A percentile compares a stretch with the other conserved stretches of the same genome.
Evolutionary conservation across 2,797 vertebrate genomes (phyloP).

Genomic region (Falco columbarius): DNA sequence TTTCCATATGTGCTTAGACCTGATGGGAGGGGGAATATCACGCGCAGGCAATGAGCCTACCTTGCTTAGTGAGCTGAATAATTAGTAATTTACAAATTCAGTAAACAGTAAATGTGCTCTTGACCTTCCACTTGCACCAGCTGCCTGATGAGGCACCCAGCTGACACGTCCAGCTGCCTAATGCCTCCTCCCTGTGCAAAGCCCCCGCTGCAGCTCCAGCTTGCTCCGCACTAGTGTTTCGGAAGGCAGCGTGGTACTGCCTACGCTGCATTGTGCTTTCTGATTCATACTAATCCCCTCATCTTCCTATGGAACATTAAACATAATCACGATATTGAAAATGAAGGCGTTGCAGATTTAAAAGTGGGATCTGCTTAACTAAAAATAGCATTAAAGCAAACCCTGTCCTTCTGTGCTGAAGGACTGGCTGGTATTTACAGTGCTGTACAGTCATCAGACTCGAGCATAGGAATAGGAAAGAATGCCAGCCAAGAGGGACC

Average conservation of each 20-base stretch:
- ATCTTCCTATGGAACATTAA: slow-evolving; percentile 69
- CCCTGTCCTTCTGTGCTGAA: slow-evolving; percentile 67
- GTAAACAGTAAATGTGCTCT: slow-evolving; percentile 54
- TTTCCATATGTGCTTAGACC: background rate
- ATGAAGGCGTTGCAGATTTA: slow-evolving; percentile 70
- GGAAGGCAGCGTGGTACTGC: slow-evolving; percentile 30
- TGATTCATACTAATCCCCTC: slow-evolving; percentile 58
- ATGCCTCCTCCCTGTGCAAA: background rate
- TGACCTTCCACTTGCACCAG: slow-evolving; percentile 62
- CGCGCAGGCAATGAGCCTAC: background rate
- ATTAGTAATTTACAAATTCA: slow-evolving; percentile 62
- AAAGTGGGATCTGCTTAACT: slow-evolving; percentile 68
- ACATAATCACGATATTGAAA: slow-evolving; percentile 68
- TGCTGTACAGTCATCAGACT: slow-evolving; percentile 53
- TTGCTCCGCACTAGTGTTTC: slow-evolving; percentile 21
- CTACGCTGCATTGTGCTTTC: slow-evolving; percentile 62
- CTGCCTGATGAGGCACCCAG: slow-evolving; percentile 63
- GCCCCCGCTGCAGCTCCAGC: background rate
- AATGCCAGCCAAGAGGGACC: slow-evolving; percentile 44
- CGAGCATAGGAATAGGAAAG: slow-evolving; percentile 56
- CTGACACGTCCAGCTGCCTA: slow-evolving; percentile 64
- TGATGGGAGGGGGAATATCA: background rate
- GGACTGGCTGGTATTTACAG: slow-evolving; percentile 68
- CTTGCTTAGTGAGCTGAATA: slow-evolving; percentile 60
- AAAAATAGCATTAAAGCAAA: slow-evolving; percentile 70